Conservation (phyloP, 1,140 invertebrate species). For the Zaprionus kolodkinae region DNA sequence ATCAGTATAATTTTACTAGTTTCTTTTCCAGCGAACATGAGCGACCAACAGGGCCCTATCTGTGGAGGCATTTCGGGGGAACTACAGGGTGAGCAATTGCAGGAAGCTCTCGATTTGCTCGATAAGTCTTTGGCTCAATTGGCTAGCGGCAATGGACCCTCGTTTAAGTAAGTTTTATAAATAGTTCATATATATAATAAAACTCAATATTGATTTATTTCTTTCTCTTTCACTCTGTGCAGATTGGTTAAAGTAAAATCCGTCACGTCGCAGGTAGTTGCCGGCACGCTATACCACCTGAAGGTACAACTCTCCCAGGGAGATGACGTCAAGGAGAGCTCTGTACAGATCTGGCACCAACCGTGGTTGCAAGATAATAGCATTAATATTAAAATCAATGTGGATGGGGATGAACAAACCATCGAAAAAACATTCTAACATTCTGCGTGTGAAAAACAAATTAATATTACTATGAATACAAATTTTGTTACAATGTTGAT, state of each 20-base stretch:
- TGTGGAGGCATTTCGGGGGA: conserved; percentile 26
- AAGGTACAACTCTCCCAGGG: conserved; percentile 60
- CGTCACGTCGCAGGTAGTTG: conserved; percentile 55
- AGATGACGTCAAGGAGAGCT: conserved; percentile 45
- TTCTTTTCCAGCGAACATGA: conserved; percentile 20
- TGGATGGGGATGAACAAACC: conserved; percentile 3
- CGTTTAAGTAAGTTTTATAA: conserved; percentile 41
- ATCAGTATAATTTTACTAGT: not conserved
- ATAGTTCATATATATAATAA: not conserved
- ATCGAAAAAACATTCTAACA: conserved; percentile 10
- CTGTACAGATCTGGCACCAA: conserved; percentile 50
- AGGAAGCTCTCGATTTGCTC: conserved; percentile 35
- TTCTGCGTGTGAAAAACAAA: not conserved
- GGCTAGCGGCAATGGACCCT: conserved; percentile 44
- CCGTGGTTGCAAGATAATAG: conserved; percentile 19
- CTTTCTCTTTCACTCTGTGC: not conserved
- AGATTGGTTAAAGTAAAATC: conserved; percentile 57
- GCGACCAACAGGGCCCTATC: not conserved
- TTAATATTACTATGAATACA: not conserved
- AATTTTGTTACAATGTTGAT: not conserved
- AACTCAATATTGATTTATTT: not conserved
- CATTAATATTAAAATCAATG: conserved; percentile 21
- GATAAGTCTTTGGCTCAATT: conserved; percentile 42
- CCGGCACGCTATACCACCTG: conserved; percentile 51
- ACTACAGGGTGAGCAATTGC: conserved; percentile 24